A percentile compares a stretch with the other conserved stretches of the same genome.
Conservation (phyloP, 2,888 invertebrate genomes). For the Drosophila flavopinicola region DNA sequence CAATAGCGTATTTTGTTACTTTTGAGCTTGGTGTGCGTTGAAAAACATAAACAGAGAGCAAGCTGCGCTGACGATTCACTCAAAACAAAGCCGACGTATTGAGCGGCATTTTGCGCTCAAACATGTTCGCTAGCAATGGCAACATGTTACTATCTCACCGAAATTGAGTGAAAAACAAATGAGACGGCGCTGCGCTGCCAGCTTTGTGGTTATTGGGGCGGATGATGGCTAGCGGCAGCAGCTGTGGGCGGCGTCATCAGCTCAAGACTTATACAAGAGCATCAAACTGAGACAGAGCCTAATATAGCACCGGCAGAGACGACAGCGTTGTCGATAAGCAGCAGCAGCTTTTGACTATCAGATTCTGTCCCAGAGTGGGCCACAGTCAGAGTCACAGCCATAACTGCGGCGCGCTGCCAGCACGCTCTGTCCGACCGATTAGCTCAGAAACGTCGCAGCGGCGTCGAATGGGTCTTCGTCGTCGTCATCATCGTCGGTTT, state of each 20-base stretch:
- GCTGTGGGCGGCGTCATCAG: conserved; percentile 7
- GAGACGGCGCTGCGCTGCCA: conserved; percentile 45
- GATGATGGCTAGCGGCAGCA: conserved; percentile 12
- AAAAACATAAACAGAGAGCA: conserved; percentile 63
- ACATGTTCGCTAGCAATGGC: conserved; percentile 47
- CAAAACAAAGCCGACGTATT: conserved; percentile 39
- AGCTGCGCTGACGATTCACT: conserved; percentile 26
- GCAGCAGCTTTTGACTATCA: conserved; percentile 54
- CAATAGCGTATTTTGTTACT: conserved; percentile 27
- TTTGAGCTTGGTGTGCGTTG: conserved; percentile 49
- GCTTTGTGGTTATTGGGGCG: conserved; percentile 5
- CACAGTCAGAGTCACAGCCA: conserved; percentile 34
- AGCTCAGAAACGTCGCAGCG: conserved; percentile 46
- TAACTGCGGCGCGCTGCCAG: conserved; percentile 32
- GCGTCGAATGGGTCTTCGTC: conserved; percentile 45
- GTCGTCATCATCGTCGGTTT: conserved; percentile 18
- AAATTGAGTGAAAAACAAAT: conserved; percentile 32
- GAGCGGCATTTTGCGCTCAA: conserved; percentile 40
- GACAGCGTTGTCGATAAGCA: conserved; percentile 7
- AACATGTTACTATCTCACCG: conserved; percentile 29
- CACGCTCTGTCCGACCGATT: conserved; percentile 36
- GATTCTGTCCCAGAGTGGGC: conserved; percentile 51
- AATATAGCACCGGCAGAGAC: conserved; percentile 31
- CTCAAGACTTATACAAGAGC: conserved; percentile 51
- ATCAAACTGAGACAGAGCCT: conserved; percentile 33